Evolutionary conservation across 2,888 invertebrate species (phyloP).

Genomic region (Eudemis profundana): DNA sequence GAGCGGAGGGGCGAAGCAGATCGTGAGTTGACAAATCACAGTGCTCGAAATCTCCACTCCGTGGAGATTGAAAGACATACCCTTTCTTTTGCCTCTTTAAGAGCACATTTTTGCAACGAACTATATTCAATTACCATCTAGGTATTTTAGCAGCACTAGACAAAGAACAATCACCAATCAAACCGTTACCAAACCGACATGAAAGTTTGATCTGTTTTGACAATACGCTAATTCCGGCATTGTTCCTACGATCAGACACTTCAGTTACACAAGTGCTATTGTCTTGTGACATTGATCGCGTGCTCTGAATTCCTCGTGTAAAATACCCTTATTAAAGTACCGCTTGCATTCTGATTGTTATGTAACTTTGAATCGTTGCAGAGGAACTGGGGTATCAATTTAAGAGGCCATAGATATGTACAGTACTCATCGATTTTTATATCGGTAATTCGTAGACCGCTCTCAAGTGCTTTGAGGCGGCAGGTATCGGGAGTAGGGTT

Average conservation of each 20-base stretch:
- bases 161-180: constrained; percentile 34
- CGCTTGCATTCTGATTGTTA: constrained; percentile 46
- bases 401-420: too few relatives aligned
- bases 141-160: constrained; percentile 5
- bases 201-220: constrained; percentile 44
- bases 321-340: constrained; percentile 39
- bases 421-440: too few relatives aligned
- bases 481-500: too few relatives aligned
- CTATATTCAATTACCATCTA: not conserved
- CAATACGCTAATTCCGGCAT: constrained; percentile 41
- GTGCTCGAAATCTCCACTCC: too few relatives aligned
- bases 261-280: constrained; percentile 65
- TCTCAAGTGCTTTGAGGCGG: too few relatives aligned
- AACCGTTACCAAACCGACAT: constrained; percentile 29
- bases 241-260: constrained; percentile 28
- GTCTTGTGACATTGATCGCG: constrained; percentile 68
- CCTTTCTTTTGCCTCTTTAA: too few relatives aligned
- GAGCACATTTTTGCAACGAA: not conserved
- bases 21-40: too few relatives aligned
- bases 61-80: too few relatives aligned
- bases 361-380: constrained; percentile 34
- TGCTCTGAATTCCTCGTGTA: constrained; percentile 50
- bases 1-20: too few relatives aligned
- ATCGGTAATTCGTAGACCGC: too few relatives aligned
- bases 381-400: not conserved